phyloP scores from a whole-genome alignment of 2,797 vertebrate species.

The Gallinago solitaria region DNA sequence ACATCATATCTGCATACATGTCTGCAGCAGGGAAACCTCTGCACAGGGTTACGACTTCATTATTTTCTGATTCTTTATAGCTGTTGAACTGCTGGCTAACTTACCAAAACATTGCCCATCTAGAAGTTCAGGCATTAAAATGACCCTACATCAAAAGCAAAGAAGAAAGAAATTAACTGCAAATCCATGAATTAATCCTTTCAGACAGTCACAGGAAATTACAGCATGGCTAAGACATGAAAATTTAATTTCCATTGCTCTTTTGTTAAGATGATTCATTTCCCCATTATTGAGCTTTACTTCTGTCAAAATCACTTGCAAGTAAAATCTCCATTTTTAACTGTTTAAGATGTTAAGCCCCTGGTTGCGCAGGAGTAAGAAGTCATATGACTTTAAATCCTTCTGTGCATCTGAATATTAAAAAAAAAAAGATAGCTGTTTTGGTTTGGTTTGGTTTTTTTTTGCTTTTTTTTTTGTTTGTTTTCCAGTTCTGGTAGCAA shows the following conservation, averaged over 20 bases:
- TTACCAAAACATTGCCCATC: not conserved
- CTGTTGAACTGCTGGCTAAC: not conserved
- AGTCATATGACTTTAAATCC: not conserved
- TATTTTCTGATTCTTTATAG: slow-evolving; percentile 20
- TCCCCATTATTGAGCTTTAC: not conserved
- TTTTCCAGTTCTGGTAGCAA: not conserved
- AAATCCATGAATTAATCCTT: slow-evolving; percentile 16
- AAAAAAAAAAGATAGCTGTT: not conserved
- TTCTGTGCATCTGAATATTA: not conserved
- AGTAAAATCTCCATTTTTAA: not conserved
- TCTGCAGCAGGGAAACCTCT: not conserved
- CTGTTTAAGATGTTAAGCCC: not conserved
- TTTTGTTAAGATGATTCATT: not conserved
- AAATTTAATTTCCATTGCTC: not conserved
- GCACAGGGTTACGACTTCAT: not conserved
- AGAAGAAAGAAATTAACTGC: not conserved
- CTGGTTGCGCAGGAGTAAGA: not conserved
- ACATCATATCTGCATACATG: not conserved
- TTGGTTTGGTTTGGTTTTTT: too few relatives aligned
- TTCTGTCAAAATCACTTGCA: not conserved
- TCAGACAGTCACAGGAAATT: not conserved
- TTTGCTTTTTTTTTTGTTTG: not conserved
- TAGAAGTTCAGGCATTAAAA: slow-evolving; percentile 1
- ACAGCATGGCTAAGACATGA: not conserved
- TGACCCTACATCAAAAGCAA: not conserved